Evolutionary conservation across 2,888 invertebrate species (phyloP), one percentile per base, ranked within the genome.

Genomic region (Achlya flavicornis): DNA sequence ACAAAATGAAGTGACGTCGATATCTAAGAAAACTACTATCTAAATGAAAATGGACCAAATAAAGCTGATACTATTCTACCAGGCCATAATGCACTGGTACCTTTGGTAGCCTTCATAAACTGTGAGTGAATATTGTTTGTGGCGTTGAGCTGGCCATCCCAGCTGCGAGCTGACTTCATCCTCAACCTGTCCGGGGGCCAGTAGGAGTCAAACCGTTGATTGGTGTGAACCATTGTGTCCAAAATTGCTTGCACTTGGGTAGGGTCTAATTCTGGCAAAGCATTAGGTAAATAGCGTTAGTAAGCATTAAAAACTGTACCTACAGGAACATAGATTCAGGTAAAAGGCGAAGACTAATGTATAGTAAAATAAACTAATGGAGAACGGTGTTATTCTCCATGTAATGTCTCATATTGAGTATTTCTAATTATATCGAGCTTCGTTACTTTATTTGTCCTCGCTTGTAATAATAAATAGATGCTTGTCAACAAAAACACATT

Each of bases 201-300:
- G 73, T 66, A 73, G 70, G 74, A 73, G 77, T 93, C 92, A 80
- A 92, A 92, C 63, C 88, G 89, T 69, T 83, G 88, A 69, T 82
- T 76, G 68, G 79, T 81, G 76, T 80, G 85, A 66, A 89, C 91
- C 85, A 90, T 76, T 68, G 87, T 92, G 68, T 88, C 85, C 86
- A 90, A 76, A 69, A 93, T 91, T 72, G 91, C 92, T 81, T 88
- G 85, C 75, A 92, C 84, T 88, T 93, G 92, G 71, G 87, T 89
- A 65, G 87, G 85, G 72, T 92, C 88, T 88, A 93, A 79, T 76
- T 92, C 92, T 93, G 92, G 84, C 82, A 83, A 90, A 89, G 90
- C 90, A 83, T 73, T 77, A 72, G 64, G 73, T 85, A 83, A 83
- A 77, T 78, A 68, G 84, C 81, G 78, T 91, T 90, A 91, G 80